Percentiles rank a stretch among this genome's conserved stretches.
phyloP scores from a whole-genome alignment of 1,140 invertebrate genomes.

The Drosophila busckii region DNA sequence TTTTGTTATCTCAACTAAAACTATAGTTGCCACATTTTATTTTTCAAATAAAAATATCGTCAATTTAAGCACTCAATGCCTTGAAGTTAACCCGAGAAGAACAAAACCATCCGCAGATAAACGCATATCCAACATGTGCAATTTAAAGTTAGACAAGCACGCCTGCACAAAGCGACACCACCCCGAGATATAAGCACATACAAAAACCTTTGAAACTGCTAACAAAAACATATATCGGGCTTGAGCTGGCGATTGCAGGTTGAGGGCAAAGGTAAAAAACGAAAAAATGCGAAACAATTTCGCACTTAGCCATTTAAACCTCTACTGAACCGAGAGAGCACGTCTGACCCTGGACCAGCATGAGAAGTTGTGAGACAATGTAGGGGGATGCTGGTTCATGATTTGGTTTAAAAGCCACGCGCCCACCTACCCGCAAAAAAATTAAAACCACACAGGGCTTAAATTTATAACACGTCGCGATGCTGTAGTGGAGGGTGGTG shows the following conservation, averaged over 20 bases:
- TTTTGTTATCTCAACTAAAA: too few relatives aligned
- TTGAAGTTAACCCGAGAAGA: conserved; percentile 45
- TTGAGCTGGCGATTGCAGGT: neutral
- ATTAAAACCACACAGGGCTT: conserved; percentile 64
- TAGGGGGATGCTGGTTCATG: conserved; percentile 45
- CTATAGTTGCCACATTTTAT: too few relatives aligned
- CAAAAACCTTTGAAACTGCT: conserved; percentile 13
- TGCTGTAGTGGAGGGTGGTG: conserved; percentile 26
- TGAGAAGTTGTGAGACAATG: conserved; percentile 51
- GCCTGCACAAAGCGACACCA: too few relatives aligned
- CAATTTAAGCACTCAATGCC: too few relatives aligned
- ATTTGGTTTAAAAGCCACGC: conserved; percentile 37
- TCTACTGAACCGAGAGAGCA: conserved; percentile 66
- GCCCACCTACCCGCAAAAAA: conserved; percentile 17
- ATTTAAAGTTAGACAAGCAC: conserved; percentile 63
- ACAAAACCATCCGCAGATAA: conserved; percentile 45
- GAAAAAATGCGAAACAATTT: conserved; percentile 70
- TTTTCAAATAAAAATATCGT: too few relatives aligned
- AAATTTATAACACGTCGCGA: conserved; percentile 64
- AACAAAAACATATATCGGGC: conserved; percentile 23
- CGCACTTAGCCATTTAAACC: conserved; percentile 74
- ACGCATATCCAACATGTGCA: conserved; percentile 59
- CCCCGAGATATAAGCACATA: too few relatives aligned
- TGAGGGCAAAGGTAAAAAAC: conserved; percentile 47
- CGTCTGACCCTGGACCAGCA: conserved; percentile 52